These are phyloP conservation scores for Drosophila hamatofila DNA, from an alignment of 2,888 invertebrate genomes.

Conservation along the genomic window DNA sequence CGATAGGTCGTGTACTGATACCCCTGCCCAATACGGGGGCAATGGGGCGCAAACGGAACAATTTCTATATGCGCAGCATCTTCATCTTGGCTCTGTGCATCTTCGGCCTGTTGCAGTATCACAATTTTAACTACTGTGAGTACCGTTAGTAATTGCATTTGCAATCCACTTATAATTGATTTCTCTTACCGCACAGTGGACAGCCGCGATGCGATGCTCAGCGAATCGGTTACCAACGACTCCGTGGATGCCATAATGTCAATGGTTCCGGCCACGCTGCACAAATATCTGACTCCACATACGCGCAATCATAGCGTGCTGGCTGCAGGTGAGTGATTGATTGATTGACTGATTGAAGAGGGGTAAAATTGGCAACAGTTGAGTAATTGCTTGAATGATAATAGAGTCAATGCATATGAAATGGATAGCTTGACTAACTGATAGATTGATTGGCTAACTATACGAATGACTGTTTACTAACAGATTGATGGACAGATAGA, in stretches of 20 bases:
- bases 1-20: conserved; percentile 81
- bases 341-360: conserved; percentile 1
- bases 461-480: not conserved
- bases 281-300: conserved; percentile 91
- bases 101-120: conserved; percentile 84
- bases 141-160: not conserved
- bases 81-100: conserved; percentile 83
- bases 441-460: not conserved
- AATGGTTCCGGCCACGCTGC: conserved; percentile 92
- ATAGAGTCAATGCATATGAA: not conserved
- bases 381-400: not conserved
- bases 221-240: conserved; percentile 88
- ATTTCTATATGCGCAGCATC: conserved; percentile 84
- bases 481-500: not conserved
- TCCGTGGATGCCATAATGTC: conserved; percentile 92
- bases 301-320: conserved; percentile 87
- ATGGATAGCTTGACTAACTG: not conserved
- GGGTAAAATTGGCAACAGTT: not conserved
- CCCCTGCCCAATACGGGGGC: conserved; percentile 85
- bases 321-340: conserved; percentile 52
- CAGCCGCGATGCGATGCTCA: conserved; percentile 85
- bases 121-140: conserved; percentile 85
- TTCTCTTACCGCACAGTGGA: conserved; percentile 69
- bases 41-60: conserved; percentile 84
- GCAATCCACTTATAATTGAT: not conserved